Percentiles rank a stretch among this genome's conserved stretches.
These are phyloP conservation scores for Eledone cirrhosa DNA, from an alignment of 2,888 invertebrate genomes.

Conservation along the genomic window DNA sequence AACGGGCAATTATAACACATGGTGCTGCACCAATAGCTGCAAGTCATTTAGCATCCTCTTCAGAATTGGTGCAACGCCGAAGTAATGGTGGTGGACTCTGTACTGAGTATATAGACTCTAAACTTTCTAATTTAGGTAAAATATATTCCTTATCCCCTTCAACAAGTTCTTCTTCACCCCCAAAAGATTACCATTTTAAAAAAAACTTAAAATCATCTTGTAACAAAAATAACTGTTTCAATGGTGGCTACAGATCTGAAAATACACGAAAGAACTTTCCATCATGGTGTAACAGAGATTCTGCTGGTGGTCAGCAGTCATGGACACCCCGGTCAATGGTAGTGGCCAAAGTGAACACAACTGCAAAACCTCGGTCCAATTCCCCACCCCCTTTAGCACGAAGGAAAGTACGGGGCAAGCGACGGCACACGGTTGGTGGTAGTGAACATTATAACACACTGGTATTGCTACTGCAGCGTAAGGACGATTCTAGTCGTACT, in stretches of 20 bases:
- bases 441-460: conserved; percentile 76
- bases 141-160: not conserved
- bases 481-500: conserved; percentile 35
- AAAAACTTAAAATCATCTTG: conserved; percentile 3
- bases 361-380: conserved; percentile 22
- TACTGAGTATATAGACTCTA: conserved; percentile 29
- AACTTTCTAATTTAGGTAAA: not conserved
- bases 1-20: conserved; percentile 17
- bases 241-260: conserved; percentile 3
- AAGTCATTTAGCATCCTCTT: conserved; percentile 16
- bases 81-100: conserved; percentile 21
- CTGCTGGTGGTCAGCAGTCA: conserved; percentile 40
- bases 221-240: conserved; percentile 17
- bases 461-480: conserved; percentile 40
- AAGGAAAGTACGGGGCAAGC: conserved; percentile 56
- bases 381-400: conserved; percentile 39
- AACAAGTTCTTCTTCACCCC: not conserved
- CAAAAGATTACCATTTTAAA: not conserved
- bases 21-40: conserved; percentile 15
- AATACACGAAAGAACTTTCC: conserved; percentile 9
- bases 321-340: conserved; percentile 29
- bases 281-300: conserved; percentile 36
- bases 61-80: not conserved
- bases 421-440: conserved; percentile 91
- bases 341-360: not conserved